These are phyloP conservation scores for Chelidonichthys spinosus DNA, from an alignment of 2,797 vertebrate genomes.

Conservation along the genomic window DNA sequence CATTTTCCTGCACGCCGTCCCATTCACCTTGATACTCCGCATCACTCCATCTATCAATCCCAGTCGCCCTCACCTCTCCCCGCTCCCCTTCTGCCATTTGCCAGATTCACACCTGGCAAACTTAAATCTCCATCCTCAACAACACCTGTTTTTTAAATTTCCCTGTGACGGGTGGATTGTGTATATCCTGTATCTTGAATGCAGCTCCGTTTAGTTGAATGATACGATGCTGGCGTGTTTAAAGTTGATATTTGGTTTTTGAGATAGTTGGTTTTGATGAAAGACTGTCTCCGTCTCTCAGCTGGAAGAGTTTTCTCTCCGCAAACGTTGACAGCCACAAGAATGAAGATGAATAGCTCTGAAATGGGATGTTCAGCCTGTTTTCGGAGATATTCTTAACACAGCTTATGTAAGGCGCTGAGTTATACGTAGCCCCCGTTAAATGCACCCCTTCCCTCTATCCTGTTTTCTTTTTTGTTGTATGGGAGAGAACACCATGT, in stretches of 20 bases:
- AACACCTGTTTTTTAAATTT: slow-evolving; percentile 55
- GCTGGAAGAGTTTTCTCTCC: slow-evolving; percentile 54
- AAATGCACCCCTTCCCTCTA: slow-evolving; percentile 25
- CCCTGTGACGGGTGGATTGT: slow-evolving; percentile 54
- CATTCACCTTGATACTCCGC: slow-evolving; percentile 62
- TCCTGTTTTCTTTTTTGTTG: slow-evolving; percentile 37
- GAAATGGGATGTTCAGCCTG: slow-evolving; percentile 66
- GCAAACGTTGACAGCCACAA: slow-evolving; percentile 66
- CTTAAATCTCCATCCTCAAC: slow-evolving; percentile 32
- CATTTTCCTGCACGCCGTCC: slow-evolving; percentile 30
- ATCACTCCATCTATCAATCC: slow-evolving; percentile 55
- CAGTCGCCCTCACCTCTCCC: slow-evolving; percentile 22
- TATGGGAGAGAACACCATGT: slow-evolving; percentile 54
- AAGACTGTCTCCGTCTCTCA: slow-evolving; percentile 40
- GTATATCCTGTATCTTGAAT: slow-evolving; percentile 42
- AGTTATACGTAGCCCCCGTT: slow-evolving; percentile 46
- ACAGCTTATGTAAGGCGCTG: slow-evolving; percentile 64
- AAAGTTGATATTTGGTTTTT: slow-evolving; percentile 52
- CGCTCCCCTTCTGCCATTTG: slow-evolving; percentile 30
- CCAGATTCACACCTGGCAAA: slow-evolving; percentile 57
- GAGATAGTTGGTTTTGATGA: slow-evolving; percentile 58
- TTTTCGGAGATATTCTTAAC: slow-evolving; percentile 70
- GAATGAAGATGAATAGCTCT: slow-evolving; percentile 73
- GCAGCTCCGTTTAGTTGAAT: slow-evolving; percentile 48
- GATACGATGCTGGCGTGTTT: slow-evolving; percentile 33